phyloP scores from a whole-genome alignment of 2,113 vertebrate genomes.

The Kryptolebias marmoratus region DNA sequence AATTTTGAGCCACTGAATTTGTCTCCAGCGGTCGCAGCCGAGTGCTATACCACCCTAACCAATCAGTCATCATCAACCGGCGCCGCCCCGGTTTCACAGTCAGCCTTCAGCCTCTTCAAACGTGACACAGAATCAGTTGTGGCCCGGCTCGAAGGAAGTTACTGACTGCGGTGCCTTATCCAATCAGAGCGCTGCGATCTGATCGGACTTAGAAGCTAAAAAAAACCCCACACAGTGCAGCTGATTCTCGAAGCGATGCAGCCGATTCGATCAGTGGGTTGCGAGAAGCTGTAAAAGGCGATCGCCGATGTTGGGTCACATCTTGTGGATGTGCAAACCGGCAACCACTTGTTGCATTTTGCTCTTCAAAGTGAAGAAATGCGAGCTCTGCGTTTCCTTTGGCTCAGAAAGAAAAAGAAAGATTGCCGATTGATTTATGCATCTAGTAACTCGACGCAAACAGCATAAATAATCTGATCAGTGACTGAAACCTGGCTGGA shows the following conservation, averaged over 20 bases:
- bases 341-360: background rate
- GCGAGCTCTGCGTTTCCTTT: background rate
- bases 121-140: too few relatives aligned
- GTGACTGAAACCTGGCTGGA: background rate
- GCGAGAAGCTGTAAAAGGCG: background rate
- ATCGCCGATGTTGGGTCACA: background rate
- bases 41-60: too few relatives aligned
- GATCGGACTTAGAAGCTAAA: too few relatives aligned
- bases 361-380: background rate
- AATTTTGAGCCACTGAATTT: too few relatives aligned
- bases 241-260: too few relatives aligned
- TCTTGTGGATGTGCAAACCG: background rate
- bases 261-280: too few relatives aligned
- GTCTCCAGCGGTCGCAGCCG: too few relatives aligned
- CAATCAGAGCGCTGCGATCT: background rate
- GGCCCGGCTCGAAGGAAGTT: too few relatives aligned
- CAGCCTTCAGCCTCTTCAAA: too few relatives aligned
- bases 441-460: background rate
- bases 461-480: background rate
- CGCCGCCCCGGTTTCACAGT: too few relatives aligned
- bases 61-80: too few relatives aligned
- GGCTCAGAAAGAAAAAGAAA: background rate
- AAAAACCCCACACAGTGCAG: too few relatives aligned
- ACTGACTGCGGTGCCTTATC: background rate
- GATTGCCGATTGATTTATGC: constrained; percentile 2